Evolutionary conservation across 2,888 invertebrate genomes (phyloP), one percentile per base, ranked within the genome.

Genomic region (Drosophila siamana): DNA sequence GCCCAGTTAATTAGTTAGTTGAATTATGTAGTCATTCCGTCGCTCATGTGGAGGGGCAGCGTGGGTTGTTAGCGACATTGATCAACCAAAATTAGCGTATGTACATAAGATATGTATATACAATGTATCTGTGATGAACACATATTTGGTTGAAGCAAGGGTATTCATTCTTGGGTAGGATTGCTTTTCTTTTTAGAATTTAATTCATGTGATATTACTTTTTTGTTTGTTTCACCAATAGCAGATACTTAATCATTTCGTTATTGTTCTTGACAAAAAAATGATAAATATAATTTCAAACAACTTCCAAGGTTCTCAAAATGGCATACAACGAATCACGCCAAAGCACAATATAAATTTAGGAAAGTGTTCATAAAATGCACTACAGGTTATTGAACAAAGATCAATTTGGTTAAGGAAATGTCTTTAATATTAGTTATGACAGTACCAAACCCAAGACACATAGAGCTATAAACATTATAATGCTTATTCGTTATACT

Each of bases 11-110:
- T 85, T 82, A 78, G 77, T 77, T 65, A 46, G 52, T 66, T 76
- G 51, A 61, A 66, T 73, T 72, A 65, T 71, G 55, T 74, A 71
- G 70, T 56, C 70, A 62, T 62, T 62, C 26, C 33, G 46, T 38
- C 52, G 43, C 15, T 22, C 19, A 41, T 60, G 55, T 40, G 47
- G 50, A 19, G 36, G 43, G 30, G 28, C n/a, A 26, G 69, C 73
- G 85, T 83, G 78, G 83, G 83, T 59, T 78, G 55, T 46, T 30
- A 63, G 72, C 80, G 79, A 66, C 83, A 83, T 85, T 84, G 85
- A 85, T 85, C 83, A 83, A 85, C 83, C 85, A 84, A 85, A 85
- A 85, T 77, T 72, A 83, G 80, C 71, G 41, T 57, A 19, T 57
- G 22, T 22, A 4, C 33, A 33, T 9, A 28, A 26, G 5, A 26